These are phyloP conservation scores for Cyphomyrmex costatus DNA, from an alignment of 1,140 invertebrate genomes.

Conservation along the genomic window DNA sequence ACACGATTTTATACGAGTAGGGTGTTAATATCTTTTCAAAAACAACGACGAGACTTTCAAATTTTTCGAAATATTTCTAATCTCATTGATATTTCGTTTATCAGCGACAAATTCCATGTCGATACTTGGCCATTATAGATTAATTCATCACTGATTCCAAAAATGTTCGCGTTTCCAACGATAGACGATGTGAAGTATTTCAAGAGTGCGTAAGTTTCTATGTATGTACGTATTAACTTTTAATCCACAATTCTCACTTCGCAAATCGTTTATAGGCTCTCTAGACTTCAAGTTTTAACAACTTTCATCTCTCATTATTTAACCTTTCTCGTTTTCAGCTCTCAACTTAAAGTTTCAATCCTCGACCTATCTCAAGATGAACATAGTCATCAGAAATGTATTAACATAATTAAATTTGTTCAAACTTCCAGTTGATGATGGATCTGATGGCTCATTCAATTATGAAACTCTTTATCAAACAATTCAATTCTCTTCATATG, in stretches of 20 bases:
- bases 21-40: not conserved
- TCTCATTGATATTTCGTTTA: not conserved
- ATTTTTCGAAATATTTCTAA: not conserved
- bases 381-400: not conserved
- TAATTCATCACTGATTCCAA: not conserved
- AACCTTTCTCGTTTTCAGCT: not conserved
- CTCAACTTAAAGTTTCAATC: not conserved
- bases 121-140: not conserved
- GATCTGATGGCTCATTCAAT: too few species aligned
- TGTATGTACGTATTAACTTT: conserved; percentile 36
- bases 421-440: too few species aligned
- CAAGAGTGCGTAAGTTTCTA: not conserved
- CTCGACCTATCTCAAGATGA: not conserved
- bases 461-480: too few species aligned
- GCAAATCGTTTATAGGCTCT: not conserved
- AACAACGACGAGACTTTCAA: not conserved
- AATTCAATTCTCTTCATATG: too few species aligned
- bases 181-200: not conserved
- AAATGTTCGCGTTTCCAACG: not conserved
- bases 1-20: too few species aligned
- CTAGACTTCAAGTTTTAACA: not conserved
- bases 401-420: not conserved
- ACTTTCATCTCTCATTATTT: not conserved
- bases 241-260: conserved; percentile 2
- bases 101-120: not conserved